A percentile compares a stretch with the other conserved stretches of the same genome.
These are phyloP conservation scores for Triops cancriformis DNA, from an alignment of 1,140 invertebrate genomes.

Conservation along the genomic window DNA sequence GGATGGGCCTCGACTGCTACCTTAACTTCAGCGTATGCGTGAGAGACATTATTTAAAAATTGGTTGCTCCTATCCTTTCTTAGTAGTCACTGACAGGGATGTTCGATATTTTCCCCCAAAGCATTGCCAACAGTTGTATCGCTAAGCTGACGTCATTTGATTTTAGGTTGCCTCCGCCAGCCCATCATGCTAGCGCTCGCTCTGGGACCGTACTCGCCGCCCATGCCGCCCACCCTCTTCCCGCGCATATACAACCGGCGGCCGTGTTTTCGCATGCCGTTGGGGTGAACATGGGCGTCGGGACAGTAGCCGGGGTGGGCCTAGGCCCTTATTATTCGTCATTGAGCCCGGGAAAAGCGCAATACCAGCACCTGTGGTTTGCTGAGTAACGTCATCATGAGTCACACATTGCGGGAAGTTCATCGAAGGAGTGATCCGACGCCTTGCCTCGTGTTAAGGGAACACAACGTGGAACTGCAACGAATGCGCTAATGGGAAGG, in stretches of 20 bases:
- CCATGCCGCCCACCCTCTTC: conserved; percentile 65
- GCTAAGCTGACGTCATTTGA: conserved; percentile 39
- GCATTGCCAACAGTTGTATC: too few relatives aligned
- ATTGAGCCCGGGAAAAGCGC: conserved; percentile 62
- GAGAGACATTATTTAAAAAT: not conserved
- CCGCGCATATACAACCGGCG: conserved; percentile 69
- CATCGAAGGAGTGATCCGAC: too few relatives aligned
- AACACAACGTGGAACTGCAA: not conserved
- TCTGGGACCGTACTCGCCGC: conserved; percentile 62
- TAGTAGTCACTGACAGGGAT: not conserved
- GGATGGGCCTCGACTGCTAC: conserved; percentile 27
- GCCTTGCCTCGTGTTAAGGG: too few relatives aligned
- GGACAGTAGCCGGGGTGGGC: conserved; percentile 31
- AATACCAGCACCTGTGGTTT: conserved; percentile 66
- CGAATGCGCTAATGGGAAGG: not conserved
- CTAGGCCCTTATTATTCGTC: conserved; percentile 43
- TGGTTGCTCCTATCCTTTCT: not conserved
- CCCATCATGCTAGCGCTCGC: conserved; percentile 64
- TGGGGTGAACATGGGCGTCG: conserved; percentile 38
- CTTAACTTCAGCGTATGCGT: conserved; percentile 28
- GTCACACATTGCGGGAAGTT: not conserved
- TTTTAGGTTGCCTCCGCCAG: conserved; percentile 69
- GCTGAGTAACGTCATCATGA: conserved; percentile 51
- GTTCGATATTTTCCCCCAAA: too few relatives aligned
- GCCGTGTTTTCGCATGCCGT: conserved; percentile 55